Base-by-base conservation (phyloP, 2,797 vertebrate species). In the Melanotaenia pygmaea region DNA sequence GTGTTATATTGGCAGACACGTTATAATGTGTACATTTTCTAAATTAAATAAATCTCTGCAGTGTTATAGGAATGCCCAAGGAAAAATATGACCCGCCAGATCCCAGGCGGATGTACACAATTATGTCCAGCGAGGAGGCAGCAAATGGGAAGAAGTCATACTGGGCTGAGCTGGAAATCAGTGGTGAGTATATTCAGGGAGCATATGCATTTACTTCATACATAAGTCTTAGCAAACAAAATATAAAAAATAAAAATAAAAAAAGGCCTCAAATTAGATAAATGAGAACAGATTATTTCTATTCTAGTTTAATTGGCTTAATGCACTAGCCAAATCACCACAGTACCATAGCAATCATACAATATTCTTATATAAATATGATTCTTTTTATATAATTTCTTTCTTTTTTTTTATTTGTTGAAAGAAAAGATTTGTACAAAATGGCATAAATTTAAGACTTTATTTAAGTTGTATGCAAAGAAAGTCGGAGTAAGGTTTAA, bases 11-110 rank as follows among this genome's bases (percentile, higher is more conserved):
- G 2, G 18, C 8, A 20, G 0, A 1, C 24, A 3, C 43, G 34
- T 61, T 65, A 18, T 76, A 63, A 45, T 50, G 1, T 37, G 30
- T n/a, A 11, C 26, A 40, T 72, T 24, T 34, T 34, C 56, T 66
- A 70, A 26, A 81, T 59, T 1, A 5, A 53, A 57, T n/a, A 68
- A 16, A 8, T 77, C 13, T 80, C 71, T 85, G 30, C 81, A 87
- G 94, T 94, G 92, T 91, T 88, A 92, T 92, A 98, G 98, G 96
- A 96, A 99, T 99, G 97, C 97, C 97, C 96, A 98, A 98, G 96
- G 97, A 98, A 97, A 98, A 99, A 95, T 98, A 99, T 97, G 97
- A 98, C 93, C 96, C 97, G 94, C 97, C 97, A 86, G 97, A 98
- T 94, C 97, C 96, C 86, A 96, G 97, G 96, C 97, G 96, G 96